phyloP scores from a whole-genome alignment of 1,140 invertebrate species.

The Drosophila subobscura region DNA sequence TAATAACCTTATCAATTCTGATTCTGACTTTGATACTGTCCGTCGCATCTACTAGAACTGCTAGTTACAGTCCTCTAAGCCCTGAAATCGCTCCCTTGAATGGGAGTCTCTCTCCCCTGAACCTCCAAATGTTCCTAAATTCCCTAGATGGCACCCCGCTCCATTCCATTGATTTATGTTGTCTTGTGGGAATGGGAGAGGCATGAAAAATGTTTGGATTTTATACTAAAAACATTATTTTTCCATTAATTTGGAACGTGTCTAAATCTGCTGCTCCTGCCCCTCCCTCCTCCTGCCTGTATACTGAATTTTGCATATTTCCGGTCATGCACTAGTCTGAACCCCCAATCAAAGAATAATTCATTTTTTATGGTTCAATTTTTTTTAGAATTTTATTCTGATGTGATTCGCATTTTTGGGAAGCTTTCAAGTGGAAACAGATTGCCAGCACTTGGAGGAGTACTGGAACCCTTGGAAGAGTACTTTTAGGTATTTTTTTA shows the following conservation, averaged over 20 bases:
- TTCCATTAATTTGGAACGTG: slow-evolving; percentile 52
- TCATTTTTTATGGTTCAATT: slow-evolving; percentile 37
- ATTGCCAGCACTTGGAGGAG: slow-evolving; percentile 40
- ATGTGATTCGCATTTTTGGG: slow-evolving; percentile 1
- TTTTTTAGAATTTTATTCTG: background rate
- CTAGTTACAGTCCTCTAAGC: background rate
- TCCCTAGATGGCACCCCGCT: background rate
- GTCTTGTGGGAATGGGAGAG: background rate
- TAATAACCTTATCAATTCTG: slow-evolving; percentile 67
- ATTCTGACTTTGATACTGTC: slow-evolving; percentile 35
- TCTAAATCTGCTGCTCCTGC: slow-evolving; percentile 2
- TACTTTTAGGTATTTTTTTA: too few species aligned
- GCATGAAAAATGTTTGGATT: slow-evolving; percentile 42
- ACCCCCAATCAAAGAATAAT: slow-evolving; percentile 40
- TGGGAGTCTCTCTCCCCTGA: too few species aligned
- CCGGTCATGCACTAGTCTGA: slow-evolving; percentile 40
- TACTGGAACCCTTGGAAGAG: too few species aligned
- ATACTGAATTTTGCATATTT: slow-evolving; percentile 40
- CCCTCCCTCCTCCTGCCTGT: background rate
- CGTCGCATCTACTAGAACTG: background rate
- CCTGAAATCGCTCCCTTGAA: background rate
- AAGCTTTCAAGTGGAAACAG: slow-evolving; percentile 34
- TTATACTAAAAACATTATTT: slow-evolving; percentile 50
- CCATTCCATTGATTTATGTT: slow-evolving; percentile 39
- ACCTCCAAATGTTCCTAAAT: too few species aligned